Percentiles rank a stretch among this genome's conserved stretches.
Evolutionary conservation across 2,797 vertebrate species (phyloP).

Genomic region (Poecilia gillii): DNA sequence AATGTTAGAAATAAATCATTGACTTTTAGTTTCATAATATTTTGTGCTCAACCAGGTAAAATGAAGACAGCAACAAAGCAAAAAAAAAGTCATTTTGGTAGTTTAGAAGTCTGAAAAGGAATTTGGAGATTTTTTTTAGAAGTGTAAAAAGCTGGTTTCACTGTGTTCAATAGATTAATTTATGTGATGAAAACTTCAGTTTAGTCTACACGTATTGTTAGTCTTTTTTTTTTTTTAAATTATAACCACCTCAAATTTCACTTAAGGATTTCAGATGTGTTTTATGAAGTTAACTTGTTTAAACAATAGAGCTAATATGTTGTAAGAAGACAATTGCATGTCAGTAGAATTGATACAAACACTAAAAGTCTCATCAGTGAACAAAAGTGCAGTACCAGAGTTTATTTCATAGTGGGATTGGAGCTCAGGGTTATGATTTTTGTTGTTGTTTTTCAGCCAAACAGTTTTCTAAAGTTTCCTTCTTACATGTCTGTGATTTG

Average conservation of each 20-base stretch:
- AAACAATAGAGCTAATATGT: neutral
- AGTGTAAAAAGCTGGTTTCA: neutral
- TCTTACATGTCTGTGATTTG: slow-evolving; percentile 47
- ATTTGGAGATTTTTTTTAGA: neutral
- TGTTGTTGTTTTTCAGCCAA: neutral
- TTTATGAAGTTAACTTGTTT: neutral
- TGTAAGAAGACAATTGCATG: neutral
- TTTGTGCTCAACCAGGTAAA: neutral
- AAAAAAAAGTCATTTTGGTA: neutral
- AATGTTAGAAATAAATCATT: neutral
- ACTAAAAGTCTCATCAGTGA: neutral
- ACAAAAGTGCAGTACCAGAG: neutral
- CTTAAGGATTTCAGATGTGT: neutral
- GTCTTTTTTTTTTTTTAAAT: neutral
- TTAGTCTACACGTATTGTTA: neutral
- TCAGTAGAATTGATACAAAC: neutral
- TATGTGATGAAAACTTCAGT: neutral
- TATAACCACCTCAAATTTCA: neutral
- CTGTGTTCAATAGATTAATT: neutral
- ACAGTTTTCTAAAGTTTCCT: slow-evolving; percentile 41
- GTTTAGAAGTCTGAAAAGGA: neutral
- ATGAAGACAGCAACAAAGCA: neutral
- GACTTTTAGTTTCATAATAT: neutral
- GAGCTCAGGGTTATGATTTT: neutral
- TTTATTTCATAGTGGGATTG: neutral